These are phyloP conservation scores for Phenganax subtilis DNA, from an alignment of 92 coral and sea anemone genomes.

Conservation along the genomic window DNA sequence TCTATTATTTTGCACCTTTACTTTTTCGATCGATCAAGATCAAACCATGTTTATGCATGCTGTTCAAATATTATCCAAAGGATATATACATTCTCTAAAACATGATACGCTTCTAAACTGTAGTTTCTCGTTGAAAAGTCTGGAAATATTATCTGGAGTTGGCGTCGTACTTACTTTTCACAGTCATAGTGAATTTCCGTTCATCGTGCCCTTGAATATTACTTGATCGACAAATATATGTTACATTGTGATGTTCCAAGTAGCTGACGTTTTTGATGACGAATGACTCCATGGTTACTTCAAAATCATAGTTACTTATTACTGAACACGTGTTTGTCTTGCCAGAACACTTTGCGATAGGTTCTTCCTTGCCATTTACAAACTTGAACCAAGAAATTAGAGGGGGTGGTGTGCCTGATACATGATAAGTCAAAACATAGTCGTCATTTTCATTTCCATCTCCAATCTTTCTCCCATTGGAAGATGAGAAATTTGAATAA, in stretches of 20 bases:
- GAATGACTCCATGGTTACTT: conserved; percentile 9
- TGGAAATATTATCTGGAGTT: background rate
- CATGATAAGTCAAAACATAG: background rate
- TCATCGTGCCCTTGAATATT: conserved; percentile 13
- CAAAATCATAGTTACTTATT: background rate
- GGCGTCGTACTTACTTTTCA: conserved; percentile 5
- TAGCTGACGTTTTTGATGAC: conserved; percentile 18
- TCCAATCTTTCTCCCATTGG: background rate
- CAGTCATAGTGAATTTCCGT: background rate
- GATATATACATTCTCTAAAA: background rate
- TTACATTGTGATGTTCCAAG: background rate
- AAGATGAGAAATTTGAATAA: background rate
- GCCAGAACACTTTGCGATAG: background rate
- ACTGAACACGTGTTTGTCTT: conserved; percentile 2
- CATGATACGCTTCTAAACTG: background rate
- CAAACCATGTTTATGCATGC: too few species aligned
- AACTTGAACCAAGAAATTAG: conserved; percentile 2
- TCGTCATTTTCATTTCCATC: background rate
- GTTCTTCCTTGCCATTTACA: conserved; percentile 2
- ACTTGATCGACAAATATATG: background rate
- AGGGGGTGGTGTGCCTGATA: conserved; percentile 18
- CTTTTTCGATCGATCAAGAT: too few species aligned
- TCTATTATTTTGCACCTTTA: too few species aligned
- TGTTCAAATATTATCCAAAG: too few species aligned
- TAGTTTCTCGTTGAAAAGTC: background rate